Base-by-base conservation (phyloP, 2,888 invertebrate genomes). In the Nomada fucata region DNA sequence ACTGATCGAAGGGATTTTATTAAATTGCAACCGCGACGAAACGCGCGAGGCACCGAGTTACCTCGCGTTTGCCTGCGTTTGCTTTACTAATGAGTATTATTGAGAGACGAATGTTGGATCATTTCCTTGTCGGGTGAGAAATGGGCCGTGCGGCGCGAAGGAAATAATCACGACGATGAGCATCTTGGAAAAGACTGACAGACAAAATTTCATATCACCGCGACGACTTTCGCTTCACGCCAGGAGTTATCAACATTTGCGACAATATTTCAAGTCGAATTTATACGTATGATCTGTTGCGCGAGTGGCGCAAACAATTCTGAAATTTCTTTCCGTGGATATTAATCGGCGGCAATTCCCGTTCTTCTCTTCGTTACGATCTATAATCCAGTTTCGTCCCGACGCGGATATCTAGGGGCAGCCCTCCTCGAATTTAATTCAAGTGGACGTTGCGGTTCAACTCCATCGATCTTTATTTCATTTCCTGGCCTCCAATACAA, bases 401-500 rank as follows among this genome's bases (percentile, higher is more conserved):
- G 15, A 0, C 11, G 15, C 1, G 50, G 15, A 50, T 11, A 50
- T 18, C 15, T 18, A 18, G 11, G 29, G 29, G 4, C 29, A 15
- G 20, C 18, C 61, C 0, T 7, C 20, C 15, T 15, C n/a, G 4
- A 23, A 5, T 15, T 23, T 44, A 23, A 64, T 64, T 47, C 18
- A 5, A 5, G 29, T 2, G 26, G 29, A 59, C 18, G 10, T 47
- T 26, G 5, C 29, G 29, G 29, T 13, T 55, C 42, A 36, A 10
- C 20, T 2, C 36, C 15, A 11, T 53, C 15, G 5, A 20, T 20
- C 15, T 23, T 50, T 3, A 10, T 13, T 2, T 83, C 60, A 83
- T 67, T 67, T 78, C 9, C 70, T 47, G 29, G 11, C 44, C 9
- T 91, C 91, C 15, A 92, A 64, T 3, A 91, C 88, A 71, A 92